Evolutionary conservation across 23 tunicate species (phyloP).

Genomic region (Halocynthia aurantium): DNA sequence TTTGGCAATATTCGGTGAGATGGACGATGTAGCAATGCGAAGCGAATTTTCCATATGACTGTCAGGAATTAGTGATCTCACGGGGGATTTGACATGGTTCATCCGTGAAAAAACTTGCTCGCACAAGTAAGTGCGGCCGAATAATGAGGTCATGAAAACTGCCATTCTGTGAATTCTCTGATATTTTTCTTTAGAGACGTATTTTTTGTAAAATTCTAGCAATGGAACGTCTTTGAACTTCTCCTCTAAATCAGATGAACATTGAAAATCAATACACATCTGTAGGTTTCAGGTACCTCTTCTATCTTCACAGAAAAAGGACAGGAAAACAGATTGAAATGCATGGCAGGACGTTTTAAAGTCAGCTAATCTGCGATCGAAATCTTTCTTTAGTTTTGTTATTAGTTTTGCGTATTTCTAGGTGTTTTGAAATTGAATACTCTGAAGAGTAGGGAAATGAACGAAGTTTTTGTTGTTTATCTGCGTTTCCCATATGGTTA

Average conservation of each 20-base stretch:
- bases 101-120: constrained; percentile 55
- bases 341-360: constrained; percentile 38
- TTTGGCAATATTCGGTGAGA: no score
- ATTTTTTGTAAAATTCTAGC: constrained; percentile 39
- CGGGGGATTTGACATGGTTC: constrained; percentile 32
- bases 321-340: constrained; percentile 47
- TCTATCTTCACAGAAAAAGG: constrained; percentile 52
- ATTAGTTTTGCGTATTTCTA: constrained; percentile 38
- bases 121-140: constrained; percentile 45
- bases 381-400: constrained; percentile 36
- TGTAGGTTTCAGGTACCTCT: constrained; percentile 46
- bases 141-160: constrained; percentile 40
- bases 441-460: constrained; percentile 47
- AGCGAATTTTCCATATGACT: no score
- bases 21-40: no score
- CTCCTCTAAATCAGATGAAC: constrained; percentile 34
- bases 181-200: constrained; percentile 23
- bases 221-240: constrained; percentile 28
- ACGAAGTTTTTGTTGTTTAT: constrained; percentile 55
- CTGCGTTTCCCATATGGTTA: constrained; percentile 50
- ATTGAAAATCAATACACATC: constrained; percentile 27
- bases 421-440: constrained; percentile 40
- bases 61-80: constrained; percentile 31
- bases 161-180: constrained; percentile 32
- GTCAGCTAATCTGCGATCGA: constrained; percentile 45